phyloP scores from a whole-genome alignment of 2,888 invertebrate species.

The Mesoligia furuncula region DNA sequence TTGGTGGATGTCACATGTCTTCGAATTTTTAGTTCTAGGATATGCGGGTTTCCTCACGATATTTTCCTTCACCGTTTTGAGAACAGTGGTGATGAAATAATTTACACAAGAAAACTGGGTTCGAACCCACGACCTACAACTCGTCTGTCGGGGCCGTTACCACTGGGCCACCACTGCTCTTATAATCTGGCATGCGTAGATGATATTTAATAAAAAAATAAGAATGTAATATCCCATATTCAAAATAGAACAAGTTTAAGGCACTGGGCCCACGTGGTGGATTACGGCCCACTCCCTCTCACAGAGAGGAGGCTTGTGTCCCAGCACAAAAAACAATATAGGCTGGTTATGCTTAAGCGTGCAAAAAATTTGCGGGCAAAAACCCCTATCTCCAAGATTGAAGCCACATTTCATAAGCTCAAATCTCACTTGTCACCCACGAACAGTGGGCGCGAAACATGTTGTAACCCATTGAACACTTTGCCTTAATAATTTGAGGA shows the following conservation, averaged over 20 bases:
- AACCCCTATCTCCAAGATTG: neutral
- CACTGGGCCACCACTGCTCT: neutral
- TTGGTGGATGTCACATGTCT: neutral
- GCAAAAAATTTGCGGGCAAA: neutral
- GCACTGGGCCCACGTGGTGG: too few relatives aligned
- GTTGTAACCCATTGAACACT: constrained; percentile 46
- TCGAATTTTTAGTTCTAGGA: neutral
- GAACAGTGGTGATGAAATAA: neutral
- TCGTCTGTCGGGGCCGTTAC: too few relatives aligned
- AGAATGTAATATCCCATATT: neutral
- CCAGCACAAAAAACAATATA: too few relatives aligned
- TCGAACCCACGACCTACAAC: neutral
- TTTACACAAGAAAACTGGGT: neutral
- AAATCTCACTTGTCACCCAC: constrained; percentile 30
- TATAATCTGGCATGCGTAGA: neutral
- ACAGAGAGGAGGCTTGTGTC: too few relatives aligned
- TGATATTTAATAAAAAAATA: neutral
- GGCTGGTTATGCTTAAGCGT: too few relatives aligned
- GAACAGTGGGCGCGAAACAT: constrained; percentile 23
- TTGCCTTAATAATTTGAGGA: constrained; percentile 48
- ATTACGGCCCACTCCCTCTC: too few relatives aligned
- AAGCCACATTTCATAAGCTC: constrained; percentile 6
- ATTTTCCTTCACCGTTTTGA: neutral
- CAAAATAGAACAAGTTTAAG: neutral
- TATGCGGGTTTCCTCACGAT: neutral